Base-by-base conservation (phyloP, 1,140 invertebrate species). In the Subanguina moxae region DNA sequence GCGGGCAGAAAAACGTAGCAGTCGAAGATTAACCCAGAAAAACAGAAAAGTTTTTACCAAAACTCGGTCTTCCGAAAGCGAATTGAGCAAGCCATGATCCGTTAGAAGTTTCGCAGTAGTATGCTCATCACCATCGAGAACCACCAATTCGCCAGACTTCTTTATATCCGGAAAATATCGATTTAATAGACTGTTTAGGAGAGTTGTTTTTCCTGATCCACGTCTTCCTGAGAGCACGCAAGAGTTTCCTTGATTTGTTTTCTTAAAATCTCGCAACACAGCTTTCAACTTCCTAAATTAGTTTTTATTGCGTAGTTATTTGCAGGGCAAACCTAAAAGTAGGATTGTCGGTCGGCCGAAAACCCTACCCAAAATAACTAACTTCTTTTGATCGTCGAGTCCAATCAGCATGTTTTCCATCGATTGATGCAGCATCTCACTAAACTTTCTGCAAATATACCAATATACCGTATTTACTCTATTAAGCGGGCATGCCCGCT, bases 241-340 rank as follows among this genome's bases (percentile, higher is more conserved):
- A 52, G 48, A 52, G 23, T 19, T 25, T 52, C 48, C 48, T 52
- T 52, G n/a, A 21, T 52, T 52, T 21, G 48, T 52, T 52, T 52
- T 52, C 48, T 52, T 25, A 15, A 52, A 52, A 15, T 52, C 17
- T 7, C 3, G 17, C n/a, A 19, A 15, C 23, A 52, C 3, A 21
- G n/a, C 23, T 8, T 52, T 15, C 15, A 52, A 52, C n/a, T 25
- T 52, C 15, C 48, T 52, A 52, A 7, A 52, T 5, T 11, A 52
- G 15, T 52, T 15, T 52, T 3, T 15, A 52, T 52, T 38, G n/a
- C n/a, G n/a, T n/a, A n/a, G n/a, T 38, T 38, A 38, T 38, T 38
- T 11, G 11, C 11, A 38, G 3, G 11, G 32, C 32, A 38, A 38
- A 38, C 3, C 3, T 11, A 38, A 5, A 11, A 38, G 32, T 38